Conservation (phyloP, 2,797 vertebrate species). For the Lacerta bilineata region DNA sequence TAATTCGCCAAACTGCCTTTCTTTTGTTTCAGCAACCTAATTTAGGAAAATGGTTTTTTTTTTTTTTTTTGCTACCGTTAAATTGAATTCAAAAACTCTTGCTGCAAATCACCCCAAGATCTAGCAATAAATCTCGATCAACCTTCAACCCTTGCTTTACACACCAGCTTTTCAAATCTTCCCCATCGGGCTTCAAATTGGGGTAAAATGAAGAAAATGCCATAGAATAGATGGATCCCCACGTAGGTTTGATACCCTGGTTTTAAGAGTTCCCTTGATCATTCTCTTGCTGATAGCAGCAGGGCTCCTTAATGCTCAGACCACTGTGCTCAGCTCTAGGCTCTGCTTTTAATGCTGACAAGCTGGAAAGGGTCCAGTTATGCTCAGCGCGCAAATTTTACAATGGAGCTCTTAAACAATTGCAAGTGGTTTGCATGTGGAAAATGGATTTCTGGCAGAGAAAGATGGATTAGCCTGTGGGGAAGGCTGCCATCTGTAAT, state of each 20-base stretch:
- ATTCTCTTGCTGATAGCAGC: conserved; percentile 17
- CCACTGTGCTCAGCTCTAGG: neutral
- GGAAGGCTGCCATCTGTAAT: conserved; percentile 28
- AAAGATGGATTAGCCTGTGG: conserved; percentile 36
- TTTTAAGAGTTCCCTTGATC: conserved; percentile 15
- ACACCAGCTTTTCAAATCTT: too few species aligned
- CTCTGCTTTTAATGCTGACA: conserved; percentile 15
- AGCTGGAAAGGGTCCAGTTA: conserved; percentile 38
- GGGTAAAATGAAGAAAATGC: neutral
- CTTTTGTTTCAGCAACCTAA: too few species aligned
- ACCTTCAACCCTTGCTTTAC: too few species aligned
- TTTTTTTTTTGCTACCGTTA: too few species aligned
- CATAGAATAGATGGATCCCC: neutral
- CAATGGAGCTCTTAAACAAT: conserved; percentile 37
- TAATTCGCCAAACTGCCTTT: too few species aligned
- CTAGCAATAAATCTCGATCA: too few species aligned
- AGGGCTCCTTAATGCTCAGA: conserved; percentile 7
- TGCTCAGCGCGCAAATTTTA: conserved; percentile 26
- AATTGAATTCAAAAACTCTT: too few species aligned
- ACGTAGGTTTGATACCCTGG: neutral
- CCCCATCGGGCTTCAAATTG: too few species aligned
- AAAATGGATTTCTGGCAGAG: conserved; percentile 43
- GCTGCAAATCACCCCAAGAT: too few species aligned
- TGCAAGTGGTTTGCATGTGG: conserved; percentile 48
- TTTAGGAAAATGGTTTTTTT: too few species aligned